Evolutionary conservation across 2,113 vertebrate genomes (phyloP).

Genomic region (Gobiocypris rarus): DNA sequence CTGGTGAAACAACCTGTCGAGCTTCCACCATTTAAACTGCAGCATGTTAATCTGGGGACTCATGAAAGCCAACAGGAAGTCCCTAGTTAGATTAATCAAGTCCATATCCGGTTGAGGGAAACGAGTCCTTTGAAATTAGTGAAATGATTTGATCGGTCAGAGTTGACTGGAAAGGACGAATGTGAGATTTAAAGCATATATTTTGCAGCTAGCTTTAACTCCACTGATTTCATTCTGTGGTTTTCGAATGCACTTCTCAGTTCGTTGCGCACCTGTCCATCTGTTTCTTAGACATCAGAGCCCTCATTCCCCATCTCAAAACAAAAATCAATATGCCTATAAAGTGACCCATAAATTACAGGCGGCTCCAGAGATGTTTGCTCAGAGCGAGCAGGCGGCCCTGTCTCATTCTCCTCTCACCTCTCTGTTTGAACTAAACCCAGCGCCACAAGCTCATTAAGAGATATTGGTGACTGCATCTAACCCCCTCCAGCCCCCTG

Average conservation of each 20-base stretch:
- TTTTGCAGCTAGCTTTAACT: background rate
- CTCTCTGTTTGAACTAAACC: conserved; percentile 92
- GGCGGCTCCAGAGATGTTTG: conserved; percentile 84
- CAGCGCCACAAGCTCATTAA: conserved; percentile 90
- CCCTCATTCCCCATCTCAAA: conserved; percentile 90
- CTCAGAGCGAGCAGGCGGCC: conserved; percentile 85
- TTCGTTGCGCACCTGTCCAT: conserved; percentile 45
- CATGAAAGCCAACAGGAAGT: conserved; percentile 78
- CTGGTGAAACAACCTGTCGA: conserved; percentile 33
- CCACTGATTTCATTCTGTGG: conserved; percentile 40
- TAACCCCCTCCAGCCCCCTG: conserved; percentile 76
- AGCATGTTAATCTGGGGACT: conserved; percentile 68
- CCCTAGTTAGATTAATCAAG: conserved; percentile 14
- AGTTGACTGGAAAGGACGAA: background rate
- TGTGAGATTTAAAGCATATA: background rate
- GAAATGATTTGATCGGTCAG: background rate
- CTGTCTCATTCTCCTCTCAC: conserved; percentile 87
- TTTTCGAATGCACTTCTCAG: background rate
- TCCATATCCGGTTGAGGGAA: conserved; percentile 64
- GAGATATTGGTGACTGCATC: conserved; percentile 88
- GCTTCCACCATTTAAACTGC: conserved; percentile 65
- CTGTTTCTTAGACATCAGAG: conserved; percentile 75
- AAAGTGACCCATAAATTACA: conserved; percentile 93
- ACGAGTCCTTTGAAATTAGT: conserved; percentile 74
- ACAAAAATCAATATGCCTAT: conserved; percentile 96